Percentiles rank a stretch among this genome's conserved stretches.
Conservation (phyloP, 2,888 invertebrate genomes). For the Lepidochitona cinerea region DNA sequence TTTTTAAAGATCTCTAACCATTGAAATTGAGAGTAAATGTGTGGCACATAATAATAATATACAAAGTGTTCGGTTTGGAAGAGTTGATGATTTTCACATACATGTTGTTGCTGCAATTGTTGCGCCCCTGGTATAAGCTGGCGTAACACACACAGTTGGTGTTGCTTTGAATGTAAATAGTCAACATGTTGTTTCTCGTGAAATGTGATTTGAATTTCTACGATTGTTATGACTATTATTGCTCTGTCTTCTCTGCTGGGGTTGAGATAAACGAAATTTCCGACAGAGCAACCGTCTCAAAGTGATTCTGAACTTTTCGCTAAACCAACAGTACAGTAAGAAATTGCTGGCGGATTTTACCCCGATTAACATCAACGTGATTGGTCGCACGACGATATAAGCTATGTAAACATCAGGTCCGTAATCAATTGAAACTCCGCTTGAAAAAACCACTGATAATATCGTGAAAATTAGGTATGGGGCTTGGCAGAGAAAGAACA, state of each 20-base stretch:
- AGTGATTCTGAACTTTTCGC: conserved; percentile 68
- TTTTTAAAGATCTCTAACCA: no score
- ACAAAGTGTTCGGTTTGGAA: no score
- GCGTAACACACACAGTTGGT: no score
- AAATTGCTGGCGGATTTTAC: conserved; percentile 67
- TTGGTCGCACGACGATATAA: neutral
- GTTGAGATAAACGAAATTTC: conserved; percentile 39
- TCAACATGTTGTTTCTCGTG: conserved; percentile 29
- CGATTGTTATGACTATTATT: conserved; percentile 37
- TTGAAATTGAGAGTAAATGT: no score
- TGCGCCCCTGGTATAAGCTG: no score
- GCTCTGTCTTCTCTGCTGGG: conserved; percentile 33
- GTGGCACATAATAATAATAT: no score
- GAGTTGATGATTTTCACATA: no score
- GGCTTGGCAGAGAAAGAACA: conserved; percentile 65
- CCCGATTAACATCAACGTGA: conserved; percentile 42
- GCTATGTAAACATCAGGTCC: neutral
- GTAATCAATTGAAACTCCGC: neutral
- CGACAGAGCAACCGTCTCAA: conserved; percentile 63
- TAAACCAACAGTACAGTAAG: conserved; percentile 69
- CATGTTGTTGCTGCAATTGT: no score
- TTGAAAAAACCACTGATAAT: conserved; percentile 17
- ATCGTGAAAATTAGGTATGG: conserved; percentile 57
- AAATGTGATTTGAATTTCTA: conserved; percentile 25
- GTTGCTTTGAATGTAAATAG: no score